Evolutionary conservation across 2,888 invertebrate species (phyloP).

Genomic region (Pandemis corylana): DNA sequence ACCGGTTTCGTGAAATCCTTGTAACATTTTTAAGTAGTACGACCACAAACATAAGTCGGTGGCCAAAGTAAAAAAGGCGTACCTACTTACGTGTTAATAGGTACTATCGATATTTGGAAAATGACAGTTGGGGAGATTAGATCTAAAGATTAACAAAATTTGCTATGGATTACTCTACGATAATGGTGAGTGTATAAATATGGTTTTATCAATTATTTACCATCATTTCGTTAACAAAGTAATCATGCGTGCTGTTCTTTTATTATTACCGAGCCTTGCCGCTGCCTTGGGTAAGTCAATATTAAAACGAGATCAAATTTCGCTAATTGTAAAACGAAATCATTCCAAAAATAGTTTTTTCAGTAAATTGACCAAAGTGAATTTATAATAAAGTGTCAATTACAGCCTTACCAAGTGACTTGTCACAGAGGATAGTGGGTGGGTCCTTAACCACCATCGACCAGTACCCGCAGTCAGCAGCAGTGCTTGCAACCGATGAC

Average conservation of each 20-base stretch:
- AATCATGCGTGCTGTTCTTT: not conserved
- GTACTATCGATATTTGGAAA: constrained; percentile 49
- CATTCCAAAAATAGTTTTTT: no score
- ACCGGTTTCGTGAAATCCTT: no score
- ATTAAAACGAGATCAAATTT: not conserved
- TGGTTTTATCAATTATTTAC: not conserved
- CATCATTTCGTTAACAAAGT: not conserved
- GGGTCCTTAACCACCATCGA: constrained; percentile 50
- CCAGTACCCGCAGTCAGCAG: constrained; percentile 41
- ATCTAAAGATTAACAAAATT: not conserved
- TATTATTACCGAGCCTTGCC: not conserved
- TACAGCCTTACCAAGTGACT: constrained; percentile 49
- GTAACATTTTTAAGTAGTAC: no score
- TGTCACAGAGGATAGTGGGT: constrained; percentile 51
- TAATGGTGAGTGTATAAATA: not conserved
- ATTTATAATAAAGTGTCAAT: constrained; percentile 15
- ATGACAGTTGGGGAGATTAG: not conserved
- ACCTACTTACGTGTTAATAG: no score
- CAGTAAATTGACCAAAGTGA: not conserved
- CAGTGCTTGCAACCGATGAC: constrained; percentile 33
- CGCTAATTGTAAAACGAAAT: no score
- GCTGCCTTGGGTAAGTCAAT: not conserved
- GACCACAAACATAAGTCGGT: no score
- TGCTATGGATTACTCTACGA: not conserved
- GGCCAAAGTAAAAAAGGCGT: no score